A percentile compares a stretch with the other conserved stretches of the same genome.
These are phyloP conservation scores for Philereme vetulata DNA, from an alignment of 2,888 invertebrate species.

Conservation along the genomic window DNA sequence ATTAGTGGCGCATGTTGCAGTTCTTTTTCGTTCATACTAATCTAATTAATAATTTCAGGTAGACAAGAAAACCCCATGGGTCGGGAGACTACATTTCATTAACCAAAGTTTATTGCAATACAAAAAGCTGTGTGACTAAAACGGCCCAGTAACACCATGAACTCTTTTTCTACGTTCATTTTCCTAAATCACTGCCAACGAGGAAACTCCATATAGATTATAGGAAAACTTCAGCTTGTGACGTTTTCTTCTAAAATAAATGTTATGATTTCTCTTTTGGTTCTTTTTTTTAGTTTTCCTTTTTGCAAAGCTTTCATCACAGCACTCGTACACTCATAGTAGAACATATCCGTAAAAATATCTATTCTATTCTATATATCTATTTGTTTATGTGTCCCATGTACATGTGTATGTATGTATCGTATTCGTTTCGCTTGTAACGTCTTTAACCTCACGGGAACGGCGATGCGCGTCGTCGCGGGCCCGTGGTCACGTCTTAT, in stretches of 20 bases:
- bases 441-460: constrained; percentile 72
- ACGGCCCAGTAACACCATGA: constrained; percentile 61
- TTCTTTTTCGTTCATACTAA: constrained; percentile 79
- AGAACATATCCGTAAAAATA: constrained; percentile 62
- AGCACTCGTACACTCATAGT: constrained; percentile 82
- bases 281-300: constrained; percentile 75
- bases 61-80: constrained; percentile 80
- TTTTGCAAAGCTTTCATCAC: constrained; percentile 80
- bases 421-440: constrained; percentile 65
- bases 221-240: constrained; percentile 36
- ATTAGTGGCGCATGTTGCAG: constrained; percentile 60
- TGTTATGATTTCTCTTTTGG: constrained; percentile 66
- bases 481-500: constrained; percentile 41
- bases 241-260: constrained; percentile 65
- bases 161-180: constrained; percentile 48
- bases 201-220: constrained; percentile 31
- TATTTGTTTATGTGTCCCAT: constrained; percentile 48
- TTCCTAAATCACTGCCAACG: constrained; percentile 36
- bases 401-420: constrained; percentile 45
- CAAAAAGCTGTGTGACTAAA: constrained; percentile 68
- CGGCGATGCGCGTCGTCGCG: constrained; percentile 19
- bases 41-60: constrained; percentile 83
- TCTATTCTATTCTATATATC: no score
- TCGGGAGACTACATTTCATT: constrained; percentile 80
- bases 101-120: constrained; percentile 65